Evolutionary conservation across 2,888 invertebrate species (phyloP).

Genomic region (Rhamnusium bicolor): DNA sequence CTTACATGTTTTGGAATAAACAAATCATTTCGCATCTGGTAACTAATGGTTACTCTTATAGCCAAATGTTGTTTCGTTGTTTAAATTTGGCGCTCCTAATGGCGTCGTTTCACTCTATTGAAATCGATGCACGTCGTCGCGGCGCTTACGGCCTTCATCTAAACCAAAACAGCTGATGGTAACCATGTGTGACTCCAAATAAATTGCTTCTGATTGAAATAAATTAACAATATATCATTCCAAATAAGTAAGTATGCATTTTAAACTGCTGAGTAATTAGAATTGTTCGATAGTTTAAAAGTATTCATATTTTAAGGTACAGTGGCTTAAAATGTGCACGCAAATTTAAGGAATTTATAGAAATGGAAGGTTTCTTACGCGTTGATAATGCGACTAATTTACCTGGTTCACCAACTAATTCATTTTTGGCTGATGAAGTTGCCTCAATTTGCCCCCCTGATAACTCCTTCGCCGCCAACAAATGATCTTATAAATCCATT

Average conservation of each 20-base stretch:
- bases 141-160: slow-evolving; percentile 45
- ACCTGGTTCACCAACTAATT: slow-evolving; percentile 66
- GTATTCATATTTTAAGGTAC: slow-evolving; percentile 14
- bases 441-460: slow-evolving; percentile 70
- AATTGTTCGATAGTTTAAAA: background rate
- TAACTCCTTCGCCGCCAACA: slow-evolving; percentile 71
- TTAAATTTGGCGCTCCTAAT: slow-evolving; percentile 28
- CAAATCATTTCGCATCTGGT: too few species aligned
- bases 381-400: slow-evolving; percentile 51
- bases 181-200: slow-evolving; percentile 35
- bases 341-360: background rate
- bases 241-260: too few species aligned
- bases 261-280: background rate
- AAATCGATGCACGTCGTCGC: slow-evolving; percentile 41
- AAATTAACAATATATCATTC: slow-evolving; percentile 31
- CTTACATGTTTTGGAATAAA: too few species aligned
- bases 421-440: slow-evolving; percentile 68
- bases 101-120: background rate
- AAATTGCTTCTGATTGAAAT: slow-evolving; percentile 38
- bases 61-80: too few species aligned
- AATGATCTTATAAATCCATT: slow-evolving; percentile 68
- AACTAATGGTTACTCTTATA: too few species aligned
- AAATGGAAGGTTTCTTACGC: slow-evolving; percentile 57
- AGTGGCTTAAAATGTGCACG: background rate
- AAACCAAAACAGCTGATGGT: slow-evolving; percentile 41